A percentile compares a stretch with the other conserved stretches of the same genome.
These are phyloP conservation scores for Epinotia nisella DNA, from an alignment of 2,888 invertebrate genomes.

Conservation along the genomic window DNA sequence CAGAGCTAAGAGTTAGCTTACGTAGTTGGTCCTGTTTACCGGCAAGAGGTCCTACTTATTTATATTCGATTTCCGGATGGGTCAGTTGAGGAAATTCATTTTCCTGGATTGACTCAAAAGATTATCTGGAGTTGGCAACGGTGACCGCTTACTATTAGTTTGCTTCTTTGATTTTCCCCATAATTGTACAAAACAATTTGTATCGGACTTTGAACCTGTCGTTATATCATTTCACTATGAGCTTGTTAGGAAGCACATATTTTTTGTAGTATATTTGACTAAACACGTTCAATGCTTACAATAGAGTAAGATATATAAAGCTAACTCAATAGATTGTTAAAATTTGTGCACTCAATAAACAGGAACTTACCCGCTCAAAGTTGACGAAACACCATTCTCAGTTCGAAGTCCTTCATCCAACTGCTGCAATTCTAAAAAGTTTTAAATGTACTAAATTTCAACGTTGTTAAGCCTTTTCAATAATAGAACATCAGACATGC, in stretches of 20 bases:
- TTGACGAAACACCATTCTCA: constrained; percentile 13
- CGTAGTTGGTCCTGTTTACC: neutral
- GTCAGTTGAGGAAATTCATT: neutral
- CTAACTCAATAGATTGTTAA: neutral
- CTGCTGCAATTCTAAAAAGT: neutral
- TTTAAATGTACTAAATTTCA: neutral
- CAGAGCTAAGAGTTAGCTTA: no score
- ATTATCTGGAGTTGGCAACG: no score
- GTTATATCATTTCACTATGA: neutral
- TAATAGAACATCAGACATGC: constrained; percentile 21
- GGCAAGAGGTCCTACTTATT: neutral
- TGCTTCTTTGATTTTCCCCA: neutral
- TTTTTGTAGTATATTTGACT: neutral
- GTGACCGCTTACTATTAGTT: neutral
- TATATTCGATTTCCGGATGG: neutral
- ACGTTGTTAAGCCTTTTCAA: constrained; percentile 6
- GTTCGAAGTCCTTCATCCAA: neutral
- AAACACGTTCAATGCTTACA: neutral
- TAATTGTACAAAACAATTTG: no score
- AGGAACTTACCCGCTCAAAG: constrained; percentile 10
- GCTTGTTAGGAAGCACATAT: no score
- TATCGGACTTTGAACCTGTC: neutral
- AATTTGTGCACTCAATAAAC: neutral
- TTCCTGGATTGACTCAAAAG: neutral
- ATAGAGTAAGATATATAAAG: neutral